phyloP scores from a whole-genome alignment of 2,113 vertebrate genomes.

The Calyptommatus sinebrachiatus region DNA sequence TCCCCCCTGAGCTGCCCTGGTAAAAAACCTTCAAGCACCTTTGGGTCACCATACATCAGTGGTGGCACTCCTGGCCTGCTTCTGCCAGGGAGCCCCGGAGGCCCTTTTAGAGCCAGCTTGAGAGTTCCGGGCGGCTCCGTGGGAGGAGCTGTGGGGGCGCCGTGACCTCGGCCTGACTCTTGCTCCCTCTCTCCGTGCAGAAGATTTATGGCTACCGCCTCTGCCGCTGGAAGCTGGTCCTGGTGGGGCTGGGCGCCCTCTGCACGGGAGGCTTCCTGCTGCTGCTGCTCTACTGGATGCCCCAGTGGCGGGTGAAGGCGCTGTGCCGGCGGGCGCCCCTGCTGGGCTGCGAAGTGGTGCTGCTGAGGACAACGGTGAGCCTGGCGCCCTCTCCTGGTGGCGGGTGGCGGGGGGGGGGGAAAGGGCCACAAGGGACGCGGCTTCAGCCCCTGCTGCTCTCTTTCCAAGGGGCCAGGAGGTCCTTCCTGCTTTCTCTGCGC shows the following conservation, averaged over 20 bases:
- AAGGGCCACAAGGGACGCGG: no score
- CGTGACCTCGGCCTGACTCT: neutral
- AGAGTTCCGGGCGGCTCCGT: accelerated
- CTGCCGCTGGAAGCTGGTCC: conserved; percentile 87
- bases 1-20: neutral
- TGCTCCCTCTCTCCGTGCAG: conserved; percentile 61
- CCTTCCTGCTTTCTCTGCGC: no score
- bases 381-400: no score
- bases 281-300: conserved; percentile 97
- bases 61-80: no score
- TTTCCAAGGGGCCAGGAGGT: no score
- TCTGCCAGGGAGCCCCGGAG: no score
- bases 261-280: conserved; percentile 93
- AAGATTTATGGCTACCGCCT: conserved; percentile 88
- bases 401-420: no score
- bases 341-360: conserved; percentile 86
- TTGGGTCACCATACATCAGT: no score
- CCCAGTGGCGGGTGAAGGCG: conserved; percentile 93
- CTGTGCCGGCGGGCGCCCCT: conserved; percentile 81
- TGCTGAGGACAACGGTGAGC: conserved; percentile 89
- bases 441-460: no score
- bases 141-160: neutral
- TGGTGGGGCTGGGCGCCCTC: conserved; percentile 84
- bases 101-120: no score
- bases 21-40: no score